Evolutionary conservation across 2,888 invertebrate species (phyloP), one percentile per base, ranked within the genome.

Genomic region (Amphimallon solstitiale): DNA sequence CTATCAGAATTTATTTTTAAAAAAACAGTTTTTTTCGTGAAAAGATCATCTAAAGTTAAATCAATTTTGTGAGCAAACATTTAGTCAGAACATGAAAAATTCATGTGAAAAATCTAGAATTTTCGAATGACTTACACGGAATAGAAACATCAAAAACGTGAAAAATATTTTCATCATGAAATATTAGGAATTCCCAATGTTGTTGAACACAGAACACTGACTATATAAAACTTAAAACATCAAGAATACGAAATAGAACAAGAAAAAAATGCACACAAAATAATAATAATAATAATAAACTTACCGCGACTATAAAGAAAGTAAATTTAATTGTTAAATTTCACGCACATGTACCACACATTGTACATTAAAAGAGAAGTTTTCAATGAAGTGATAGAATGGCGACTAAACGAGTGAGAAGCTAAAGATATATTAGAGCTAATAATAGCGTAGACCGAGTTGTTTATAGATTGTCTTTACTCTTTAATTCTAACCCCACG

Each of bases 351-450:
- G 34, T 43, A 54, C 19, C 49, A 14, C 52, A 63, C 63, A 63
- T 63, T 45, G 52, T 62, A 62, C 40, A 34, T 49, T 51, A 48
- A 62, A 62, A 62, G 29, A 29, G 62, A 62, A 51, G 40, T 48
- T 62, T 62, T 51, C 62, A 62, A 62, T 62, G 51, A 37, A 38
- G 17, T 48, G 49, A 51, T 48, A 62, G 49, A 51, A 48, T 49
- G 56, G 56, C 56, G 56, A 56, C 56, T 56, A 56, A 48, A 62
- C 62, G 48, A 56, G 62, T 51, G 38, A 14, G 62, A 49, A 62
- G 69, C 76, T 76, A 76, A 77, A 77, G 77, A 79, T 78, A 77
- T 78, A 76, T 79, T 76, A 73, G 76, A 76, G 78, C 80, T 80
- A 80, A 79, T 80, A 80, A 80, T 81, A 81, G 80, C 76, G 61